Evolutionary conservation across 2,113 vertebrate species (phyloP), one percentile per base, ranked within the genome.

Genomic region (Cryptoleucopteryx plumbea): DNA sequence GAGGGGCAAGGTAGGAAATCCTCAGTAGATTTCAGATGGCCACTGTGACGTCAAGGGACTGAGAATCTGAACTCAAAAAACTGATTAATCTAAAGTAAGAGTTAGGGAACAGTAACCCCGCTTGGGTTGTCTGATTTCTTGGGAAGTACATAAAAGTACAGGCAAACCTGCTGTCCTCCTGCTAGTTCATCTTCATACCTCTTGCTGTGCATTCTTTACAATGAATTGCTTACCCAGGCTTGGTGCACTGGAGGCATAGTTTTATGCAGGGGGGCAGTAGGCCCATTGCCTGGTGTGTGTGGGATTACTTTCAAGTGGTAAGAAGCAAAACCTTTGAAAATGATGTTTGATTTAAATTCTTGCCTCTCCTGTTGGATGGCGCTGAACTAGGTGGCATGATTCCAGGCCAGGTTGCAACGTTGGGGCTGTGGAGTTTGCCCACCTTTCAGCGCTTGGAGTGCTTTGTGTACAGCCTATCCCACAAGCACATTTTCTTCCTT

Each of bases 251-350:
- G n/a, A 73, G 48, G 8, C 34, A 3, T 5, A 43, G 55, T 62
- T 78, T 48, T 47, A 21, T 36, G 11, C 21, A 40, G 25, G 26
- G 20, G 27, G 10, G 9, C 32, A 56, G 6, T 10, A 38, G 48
- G 27, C 10, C n/a, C 17, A 0, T 43, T 61, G 38, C 38, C 47
- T 72, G 7, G 2, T 36, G 63, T 3, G 25, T 2, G 36, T 0
- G 32, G 4, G 27, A 7, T 71, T 52, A 11, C 36, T 61, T 82
- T 59, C 48, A 87, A 47, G 21, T 27, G 19, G 3, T 47, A 19
- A 31, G 67, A 72, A 82, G 63, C n/a, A 75, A 80, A 92, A 73
- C 29, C 29, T 86, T 56, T 68, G 40, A 72, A 80, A 84, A 63
- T 53, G 0, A 27, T 16, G 19, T 80, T 88, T 62, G 36, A 32